Base-by-base conservation (phyloP, 2,888 invertebrate genomes). In the Meiosimyza decipiens region DNA sequence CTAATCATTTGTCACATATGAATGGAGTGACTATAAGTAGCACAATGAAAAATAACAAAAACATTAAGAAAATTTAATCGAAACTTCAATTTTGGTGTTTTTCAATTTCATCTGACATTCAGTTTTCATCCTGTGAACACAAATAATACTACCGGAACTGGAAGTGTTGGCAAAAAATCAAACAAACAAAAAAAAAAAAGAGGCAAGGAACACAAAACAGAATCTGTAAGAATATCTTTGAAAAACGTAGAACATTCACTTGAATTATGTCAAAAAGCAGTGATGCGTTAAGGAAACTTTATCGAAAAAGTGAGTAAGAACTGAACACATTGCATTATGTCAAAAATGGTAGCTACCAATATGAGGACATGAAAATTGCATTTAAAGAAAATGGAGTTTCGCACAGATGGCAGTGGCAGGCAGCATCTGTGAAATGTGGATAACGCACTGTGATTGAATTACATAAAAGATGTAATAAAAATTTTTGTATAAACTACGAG, bases 231-330 rank as follows among this genome's bases (percentile, higher is more conserved):
- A 57, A 57, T 28, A 2, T 28, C 9, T 62, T n/a, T 64, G 64
- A 64, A 64, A 51, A 67, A 18, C 40, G 40, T 40, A 40, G 47
- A 67, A 18, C 67, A 57, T 67, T 57, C 59, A 59, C 68, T 59
- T 59, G 68, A 59, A 69, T 69, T 49, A 59, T 59, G 59, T 69
- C 59, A 33, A 60, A 28, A 59, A 6, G 59, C 68, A 59, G 50
- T 59, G 68, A 60, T 69, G 68, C 59, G 59, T 69, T 69, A 69
- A 69, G 52, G n/a, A 28, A 54, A 66, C n/a, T 54, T 54, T 54
- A 54, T 54, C 40, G 68, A 57, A 50, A 59, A 52, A 47, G 18
- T 18, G 67, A 67, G 57, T 47, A 18, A n/a, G 33, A 57, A 67
- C 57, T 57, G 49, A 57, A 49, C 40, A 67, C 55, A 67, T 57